These are phyloP conservation scores for Ophion costatus DNA, from an alignment of 2,888 invertebrate genomes.

Conservation along the genomic window DNA sequence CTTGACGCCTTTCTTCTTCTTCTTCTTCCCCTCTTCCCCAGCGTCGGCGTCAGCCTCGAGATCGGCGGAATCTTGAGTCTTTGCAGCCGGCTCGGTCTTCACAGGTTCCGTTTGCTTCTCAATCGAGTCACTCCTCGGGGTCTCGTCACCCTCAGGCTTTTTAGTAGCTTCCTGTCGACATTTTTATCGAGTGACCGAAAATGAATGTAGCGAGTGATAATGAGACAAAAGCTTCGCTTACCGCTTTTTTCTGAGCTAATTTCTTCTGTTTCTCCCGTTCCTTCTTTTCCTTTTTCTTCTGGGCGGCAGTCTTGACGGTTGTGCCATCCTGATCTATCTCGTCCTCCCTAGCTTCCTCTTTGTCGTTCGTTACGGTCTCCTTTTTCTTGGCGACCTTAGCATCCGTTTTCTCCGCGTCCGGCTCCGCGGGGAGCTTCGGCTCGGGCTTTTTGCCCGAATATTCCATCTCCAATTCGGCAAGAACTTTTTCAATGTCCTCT, in stretches of 20 bases:
- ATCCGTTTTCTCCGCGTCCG: conserved; percentile 67
- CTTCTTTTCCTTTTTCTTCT: conserved; percentile 95
- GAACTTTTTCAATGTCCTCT: conserved; percentile 91
- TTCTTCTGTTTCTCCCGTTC: conserved; percentile 92
- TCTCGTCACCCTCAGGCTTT: conserved; percentile 79
- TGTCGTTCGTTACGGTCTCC: conserved; percentile 70
- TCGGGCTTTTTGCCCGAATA: conserved; percentile 88
- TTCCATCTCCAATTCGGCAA: conserved; percentile 93
- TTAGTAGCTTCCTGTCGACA: conserved; percentile 75
- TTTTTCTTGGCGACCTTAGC: conserved; percentile 79
- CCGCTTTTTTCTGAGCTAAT: conserved; percentile 87
- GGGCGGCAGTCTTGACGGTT: conserved; percentile 92
- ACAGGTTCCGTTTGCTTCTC: conserved; percentile 53
- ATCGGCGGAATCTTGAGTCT: conserved; percentile 68
- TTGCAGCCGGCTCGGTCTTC: conserved; percentile 66
- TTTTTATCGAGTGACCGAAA: neutral
- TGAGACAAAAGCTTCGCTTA: conserved; percentile 61
- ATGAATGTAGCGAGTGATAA: conserved; percentile 9
- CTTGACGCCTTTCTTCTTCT: conserved; percentile 84
- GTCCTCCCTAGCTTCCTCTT: conserved; percentile 70
- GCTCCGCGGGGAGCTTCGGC: conserved; percentile 74
- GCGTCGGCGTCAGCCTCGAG: conserved; percentile 79
- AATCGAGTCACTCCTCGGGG: conserved; percentile 75
- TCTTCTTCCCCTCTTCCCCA: conserved; percentile 83
- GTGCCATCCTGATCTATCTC: conserved; percentile 82